Evolutionary conservation across 2,113 vertebrate species (phyloP).

Genomic region (Hassar affinis): DNA sequence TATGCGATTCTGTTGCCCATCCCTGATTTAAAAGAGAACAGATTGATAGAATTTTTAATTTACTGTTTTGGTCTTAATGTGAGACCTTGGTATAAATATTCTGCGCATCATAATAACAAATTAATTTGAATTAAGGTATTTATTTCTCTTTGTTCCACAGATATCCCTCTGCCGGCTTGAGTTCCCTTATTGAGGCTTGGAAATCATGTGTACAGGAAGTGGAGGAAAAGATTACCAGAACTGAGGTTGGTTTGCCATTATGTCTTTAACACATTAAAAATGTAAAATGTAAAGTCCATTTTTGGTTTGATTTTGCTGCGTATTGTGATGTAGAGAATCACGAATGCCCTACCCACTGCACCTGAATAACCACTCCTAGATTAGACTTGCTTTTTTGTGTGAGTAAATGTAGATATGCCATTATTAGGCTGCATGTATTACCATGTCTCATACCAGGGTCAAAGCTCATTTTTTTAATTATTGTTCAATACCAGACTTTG

Average conservation of each 20-base stretch:
- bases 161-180: constrained; percentile 46
- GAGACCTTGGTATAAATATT: background rate
- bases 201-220: constrained; percentile 57
- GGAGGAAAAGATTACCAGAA: constrained; percentile 58
- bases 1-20: background rate
- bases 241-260: constrained; percentile 56
- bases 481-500: background rate
- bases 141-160: constrained; percentile 49
- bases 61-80: background rate
- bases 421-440: background rate
- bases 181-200: constrained; percentile 37
- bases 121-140: too few species aligned
- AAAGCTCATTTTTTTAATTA: background rate
- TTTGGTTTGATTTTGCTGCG: background rate
- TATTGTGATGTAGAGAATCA: background rate
- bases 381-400: background rate
- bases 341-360: background rate
- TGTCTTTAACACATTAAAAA: background rate
- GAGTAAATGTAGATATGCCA: background rate
- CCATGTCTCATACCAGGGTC: background rate
- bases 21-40: background rate
- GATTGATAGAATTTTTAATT: background rate
- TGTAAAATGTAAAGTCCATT: background rate
- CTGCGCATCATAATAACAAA: background rate
- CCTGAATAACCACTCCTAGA: background rate